Conservation (phyloP, 2,797 vertebrate species). For the Ptychadena robeensis region DNA sequence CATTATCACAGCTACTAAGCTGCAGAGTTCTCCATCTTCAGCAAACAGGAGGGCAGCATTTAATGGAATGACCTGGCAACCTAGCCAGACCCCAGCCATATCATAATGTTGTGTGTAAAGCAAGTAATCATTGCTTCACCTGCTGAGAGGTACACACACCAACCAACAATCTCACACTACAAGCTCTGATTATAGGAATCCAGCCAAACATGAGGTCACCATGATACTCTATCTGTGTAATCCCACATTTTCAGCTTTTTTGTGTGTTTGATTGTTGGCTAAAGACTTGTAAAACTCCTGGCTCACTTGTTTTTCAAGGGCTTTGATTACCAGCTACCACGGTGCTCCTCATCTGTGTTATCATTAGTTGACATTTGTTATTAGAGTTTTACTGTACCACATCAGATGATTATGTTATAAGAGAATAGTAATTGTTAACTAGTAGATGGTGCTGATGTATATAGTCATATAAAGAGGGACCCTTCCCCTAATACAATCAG, state of each 20-base stretch:
- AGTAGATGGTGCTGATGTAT: background rate
- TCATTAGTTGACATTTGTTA: background rate
- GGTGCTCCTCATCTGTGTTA: background rate
- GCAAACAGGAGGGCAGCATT: background rate
- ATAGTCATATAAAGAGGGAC: background rate
- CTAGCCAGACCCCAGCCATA: background rate
- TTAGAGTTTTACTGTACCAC: background rate
- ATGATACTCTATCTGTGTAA: background rate
- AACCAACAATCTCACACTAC: background rate
- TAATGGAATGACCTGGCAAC: background rate
- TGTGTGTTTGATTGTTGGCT: background rate
- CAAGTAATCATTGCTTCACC: background rate
- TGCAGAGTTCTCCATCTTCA: background rate
- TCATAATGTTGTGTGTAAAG: conserved; percentile 3
- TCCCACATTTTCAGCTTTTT: background rate
- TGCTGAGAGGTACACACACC: background rate
- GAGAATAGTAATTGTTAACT: too few relatives aligned
- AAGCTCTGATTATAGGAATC: conserved; percentile 4
- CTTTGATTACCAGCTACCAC: background rate
- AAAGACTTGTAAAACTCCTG: background rate
- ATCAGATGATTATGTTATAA: background rate
- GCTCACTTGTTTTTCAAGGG: too few relatives aligned
- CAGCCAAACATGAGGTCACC: background rate
- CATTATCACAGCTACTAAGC: background rate
- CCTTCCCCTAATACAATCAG: background rate